These are phyloP conservation scores for Protomyctophum bolini DNA, from an alignment of 2,113 vertebrate genomes.

Conservation along the genomic window DNA sequence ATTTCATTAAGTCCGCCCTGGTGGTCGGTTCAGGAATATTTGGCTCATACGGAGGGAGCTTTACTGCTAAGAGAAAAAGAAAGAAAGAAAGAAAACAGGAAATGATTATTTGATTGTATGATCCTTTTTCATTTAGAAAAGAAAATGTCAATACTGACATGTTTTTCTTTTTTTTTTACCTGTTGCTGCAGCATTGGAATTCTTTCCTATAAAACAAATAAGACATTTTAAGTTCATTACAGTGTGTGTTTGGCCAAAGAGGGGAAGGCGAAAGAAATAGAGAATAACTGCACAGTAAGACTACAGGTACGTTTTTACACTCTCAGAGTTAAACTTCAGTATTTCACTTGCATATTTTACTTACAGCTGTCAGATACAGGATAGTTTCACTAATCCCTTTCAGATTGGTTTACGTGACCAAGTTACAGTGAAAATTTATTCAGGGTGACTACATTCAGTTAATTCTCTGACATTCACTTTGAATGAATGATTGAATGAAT, in stretches of 20 bases:
- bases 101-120: conserved; percentile 6
- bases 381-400: too few relatives aligned
- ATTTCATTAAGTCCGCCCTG: conserved; percentile 75
- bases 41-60: conserved; percentile 69
- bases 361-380: not conserved
- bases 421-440: too few relatives aligned
- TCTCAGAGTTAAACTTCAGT: not conserved
- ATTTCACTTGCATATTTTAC: not conserved
- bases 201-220: conserved; percentile 61
- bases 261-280: not conserved
- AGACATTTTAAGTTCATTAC: conserved; percentile 11
- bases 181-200: conserved; percentile 38
- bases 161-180: conserved; percentile 49
- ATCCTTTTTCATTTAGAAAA: not conserved
- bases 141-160: not conserved
- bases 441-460: too few relatives aligned
- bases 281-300: not conserved
- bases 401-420: not conserved
- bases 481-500: too few relatives aligned
- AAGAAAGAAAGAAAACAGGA: not conserved
- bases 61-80: conserved; percentile 54
- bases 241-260: not conserved
- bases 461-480: conserved; percentile 3
- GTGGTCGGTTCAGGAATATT: conserved; percentile 76
- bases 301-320: conserved; percentile 3